Evolutionary conservation across 2,113 vertebrate genomes (phyloP).

Genomic region (Atherinomorus stipes): DNA sequence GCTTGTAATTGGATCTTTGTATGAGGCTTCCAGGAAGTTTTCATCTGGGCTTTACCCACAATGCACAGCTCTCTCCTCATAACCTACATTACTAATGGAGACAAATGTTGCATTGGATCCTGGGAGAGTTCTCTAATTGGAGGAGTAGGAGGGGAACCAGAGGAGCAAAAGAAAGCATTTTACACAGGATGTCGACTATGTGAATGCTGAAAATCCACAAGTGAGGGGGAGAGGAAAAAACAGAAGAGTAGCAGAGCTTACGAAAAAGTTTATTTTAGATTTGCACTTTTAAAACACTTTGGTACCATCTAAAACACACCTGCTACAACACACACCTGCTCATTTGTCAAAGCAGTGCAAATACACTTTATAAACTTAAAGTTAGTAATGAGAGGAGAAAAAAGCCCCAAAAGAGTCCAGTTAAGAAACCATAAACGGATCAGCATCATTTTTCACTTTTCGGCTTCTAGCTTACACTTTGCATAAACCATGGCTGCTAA

Average conservation of each 20-base stretch:
- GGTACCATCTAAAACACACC: background rate
- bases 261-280: no score
- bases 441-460: no score
- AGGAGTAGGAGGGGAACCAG: conserved; percentile 62
- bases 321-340: no score
- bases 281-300: background rate
- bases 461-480: no score
- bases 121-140: conserved; percentile 80
- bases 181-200: conserved; percentile 10
- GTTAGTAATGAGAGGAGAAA: no score
- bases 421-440: no score
- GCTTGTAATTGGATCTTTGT: conserved; percentile 75
- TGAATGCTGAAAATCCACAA: conserved; percentile 29
- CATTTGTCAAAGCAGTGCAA: no score
- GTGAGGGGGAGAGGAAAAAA: background rate
- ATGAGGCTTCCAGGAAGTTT: conserved; percentile 67
- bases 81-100: conserved; percentile 85
- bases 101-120: conserved; percentile 82
- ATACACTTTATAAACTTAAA: no score
- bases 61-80: conserved; percentile 67
- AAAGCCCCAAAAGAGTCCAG: no score
- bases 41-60: conserved; percentile 69
- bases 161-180: conserved; percentile 7
- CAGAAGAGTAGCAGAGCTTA: background rate
- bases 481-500: no score